These are phyloP conservation scores for Pararge aegeria DNA, from an alignment of 1,140 invertebrate genomes.

Conservation along the genomic window DNA sequence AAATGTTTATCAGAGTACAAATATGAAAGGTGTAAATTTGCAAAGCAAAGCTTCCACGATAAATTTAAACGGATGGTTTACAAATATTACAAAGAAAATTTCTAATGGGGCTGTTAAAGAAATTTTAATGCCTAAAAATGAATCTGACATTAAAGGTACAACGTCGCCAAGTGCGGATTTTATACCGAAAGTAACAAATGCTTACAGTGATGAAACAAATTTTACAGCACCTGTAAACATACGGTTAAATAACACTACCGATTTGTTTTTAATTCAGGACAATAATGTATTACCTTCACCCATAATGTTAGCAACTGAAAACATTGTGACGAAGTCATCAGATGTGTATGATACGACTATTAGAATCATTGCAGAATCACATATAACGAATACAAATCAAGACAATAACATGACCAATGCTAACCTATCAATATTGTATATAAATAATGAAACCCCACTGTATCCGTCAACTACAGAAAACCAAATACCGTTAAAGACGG, in stretches of 20 bases:
- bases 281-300: background rate
- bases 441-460: no score
- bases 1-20: no score
- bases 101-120: background rate
- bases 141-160: background rate
- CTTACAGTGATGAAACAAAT: background rate
- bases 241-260: background rate
- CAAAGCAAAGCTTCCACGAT: no score
- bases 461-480: background rate
- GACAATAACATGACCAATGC: no score
- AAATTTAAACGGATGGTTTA: background rate
- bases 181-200: background rate
- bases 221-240: background rate
- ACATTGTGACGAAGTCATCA: background rate
- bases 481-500: background rate
- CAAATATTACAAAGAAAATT: background rate
- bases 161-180: background rate
- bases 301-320: background rate
- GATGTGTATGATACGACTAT: background rate
- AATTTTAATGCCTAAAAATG: background rate
- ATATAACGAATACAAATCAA: background rate
- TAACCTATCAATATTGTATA: no score
- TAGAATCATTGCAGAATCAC: background rate
- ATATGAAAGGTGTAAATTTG: no score
- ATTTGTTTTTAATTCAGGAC: background rate